phyloP scores from a whole-genome alignment of 2,113 vertebrate genomes.

The Oreotrochilus melanogaster region DNA sequence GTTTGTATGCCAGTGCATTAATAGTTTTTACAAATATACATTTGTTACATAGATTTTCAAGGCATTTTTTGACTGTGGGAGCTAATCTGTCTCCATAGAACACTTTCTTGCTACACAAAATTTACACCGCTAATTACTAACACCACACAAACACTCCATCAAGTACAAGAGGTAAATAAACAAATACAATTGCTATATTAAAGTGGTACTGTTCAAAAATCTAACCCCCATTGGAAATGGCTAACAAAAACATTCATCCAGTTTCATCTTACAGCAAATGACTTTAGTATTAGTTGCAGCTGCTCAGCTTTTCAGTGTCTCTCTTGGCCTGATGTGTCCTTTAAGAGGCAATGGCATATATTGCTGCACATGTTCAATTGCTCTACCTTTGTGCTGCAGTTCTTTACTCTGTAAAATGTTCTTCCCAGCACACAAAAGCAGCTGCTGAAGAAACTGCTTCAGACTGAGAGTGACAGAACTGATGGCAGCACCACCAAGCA shows the following conservation, averaged over 20 bases:
- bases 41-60: background rate
- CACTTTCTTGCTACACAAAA: background rate
- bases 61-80: background rate
- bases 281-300: slow-evolving; percentile 41
- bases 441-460: slow-evolving; percentile 50
- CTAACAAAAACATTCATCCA: slow-evolving; percentile 31
- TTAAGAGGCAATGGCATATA: slow-evolving; percentile 40
- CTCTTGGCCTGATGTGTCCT: background rate
- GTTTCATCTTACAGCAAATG: background rate
- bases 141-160: background rate
- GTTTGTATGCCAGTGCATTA: background rate
- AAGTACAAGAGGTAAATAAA: background rate
- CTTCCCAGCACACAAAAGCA: slow-evolving; percentile 62
- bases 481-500: background rate
- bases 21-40: background rate
- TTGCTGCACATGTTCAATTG: background rate
- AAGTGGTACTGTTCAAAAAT: background rate
- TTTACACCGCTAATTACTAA: background rate
- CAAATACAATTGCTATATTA: background rate
- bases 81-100: background rate
- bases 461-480: background rate
- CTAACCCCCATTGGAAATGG: background rate
- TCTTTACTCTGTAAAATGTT: slow-evolving; percentile 45
- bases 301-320: slow-evolving; percentile 34
- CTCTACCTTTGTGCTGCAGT: slow-evolving; percentile 68